Base-by-base conservation (phyloP, 1,140 invertebrate genomes). In the Drosophila hydei region DNA sequence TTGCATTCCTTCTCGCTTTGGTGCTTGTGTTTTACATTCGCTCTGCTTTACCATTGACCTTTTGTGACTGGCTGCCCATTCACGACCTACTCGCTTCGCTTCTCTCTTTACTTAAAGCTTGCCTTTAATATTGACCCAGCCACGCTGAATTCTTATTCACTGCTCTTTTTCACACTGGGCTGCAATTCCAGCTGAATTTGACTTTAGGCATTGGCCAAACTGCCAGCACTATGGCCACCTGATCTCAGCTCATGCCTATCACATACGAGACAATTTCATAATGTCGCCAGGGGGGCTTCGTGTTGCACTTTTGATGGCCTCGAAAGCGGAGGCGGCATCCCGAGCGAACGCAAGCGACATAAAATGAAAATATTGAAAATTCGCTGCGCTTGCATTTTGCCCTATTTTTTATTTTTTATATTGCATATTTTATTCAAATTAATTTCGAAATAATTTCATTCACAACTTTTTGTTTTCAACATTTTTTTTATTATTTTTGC, bases 191-290 rank as follows among this genome's bases (percentile, higher is more conserved):
- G n/a, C n/a, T n/a, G n/a, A n/a, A 8, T 47, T 14, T 23, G 4
- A 21, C 23, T 43, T 33, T 8, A 30, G 38, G 42, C 21, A n/a
- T 12, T 21, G 33, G 25, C 8, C 11, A 11, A 42, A 25, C 54
- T 16, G 61, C 6, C 67, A 50, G 16, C 60, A 25, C 33, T 48
- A 33, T n/a, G 42, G 12, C 19, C 12, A 36, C 8, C 51, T 55
- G 60, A 56, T 51, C 30, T 21, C 30, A 36, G 30, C 21, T 18
- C 42, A 27, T 52, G 33, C 36, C 45, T 21, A 23, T 70, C 50
- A 64, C 60, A 36, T 64, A 36, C 36, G n/a, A 27, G 27, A 12
- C 63, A 40, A 67, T 67, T 72, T 67, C 54, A 67, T 68, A 67
- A 65, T 58, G 30, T 43, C 23, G 52, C 45, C 51, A 48, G 52